Base-by-base conservation (phyloP, 2,113 vertebrate species). In the Gadus macrocephalus region DNA sequence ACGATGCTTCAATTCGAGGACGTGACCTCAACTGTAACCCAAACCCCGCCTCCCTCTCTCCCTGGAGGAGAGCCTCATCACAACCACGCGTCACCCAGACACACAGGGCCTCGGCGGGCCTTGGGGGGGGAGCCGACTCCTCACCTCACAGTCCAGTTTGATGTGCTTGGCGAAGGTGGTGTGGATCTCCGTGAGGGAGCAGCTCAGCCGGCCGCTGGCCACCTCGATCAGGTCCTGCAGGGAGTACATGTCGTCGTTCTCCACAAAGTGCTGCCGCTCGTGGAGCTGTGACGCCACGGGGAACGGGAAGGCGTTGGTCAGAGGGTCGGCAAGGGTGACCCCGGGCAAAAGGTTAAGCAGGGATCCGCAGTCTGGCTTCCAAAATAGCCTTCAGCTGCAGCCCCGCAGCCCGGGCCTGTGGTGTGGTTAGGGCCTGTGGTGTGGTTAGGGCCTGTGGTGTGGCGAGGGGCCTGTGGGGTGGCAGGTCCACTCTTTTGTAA, bases 231-330 rank as follows among this genome's bases (percentile, higher is more conserved):
- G 90, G 89, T 99, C 97, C 90, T 98, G 97, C 53, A 98, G 89
- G 0, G 96, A 98, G 89, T 98, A 99, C 96, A 98, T 99, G 87
- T 99, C 97, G 0, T 98, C 95, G 0, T 98, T 99, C 89, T 99
- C 97, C 85, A 99, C 97, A 77, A 99, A 99, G 84, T 99, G 97
- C 91, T 98, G 97, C 3, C 97, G 92, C 70, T 99, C 96, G 77
- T 99, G 97, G 68, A 99, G 92, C 97, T 99, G 78, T 0, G 59
- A 22, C 66, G 70, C n/a, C 5, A 58, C 9, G 3, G 75, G 53
- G 77, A 16, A 31, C 25, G 77, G 9, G n/a, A 19, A 20, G 20
- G 5, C 8, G 38, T 12, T 20, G n/a, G 7, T 25, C 27, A 49
- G 42, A 49, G 42, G 1, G 12, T 7, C 12, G 42, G 42, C 42